Conservation (phyloP, 2,797 vertebrate genomes). For the Falco berigora region DNA sequence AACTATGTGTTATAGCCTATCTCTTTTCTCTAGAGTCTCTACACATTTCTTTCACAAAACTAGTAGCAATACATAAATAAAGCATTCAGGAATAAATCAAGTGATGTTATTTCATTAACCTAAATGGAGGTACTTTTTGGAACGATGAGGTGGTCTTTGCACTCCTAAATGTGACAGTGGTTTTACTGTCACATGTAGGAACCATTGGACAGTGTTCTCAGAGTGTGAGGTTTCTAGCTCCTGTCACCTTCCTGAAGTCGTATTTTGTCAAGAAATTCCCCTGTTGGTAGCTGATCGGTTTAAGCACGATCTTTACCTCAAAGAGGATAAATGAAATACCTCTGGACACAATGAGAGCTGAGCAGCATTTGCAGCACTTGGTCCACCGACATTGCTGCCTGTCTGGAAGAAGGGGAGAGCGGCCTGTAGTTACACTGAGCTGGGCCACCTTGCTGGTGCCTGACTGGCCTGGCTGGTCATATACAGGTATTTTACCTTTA, state of each 20-base stretch:
- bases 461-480: background rate
- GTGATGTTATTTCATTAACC: background rate
- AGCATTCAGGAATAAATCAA: background rate
- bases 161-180: background rate
- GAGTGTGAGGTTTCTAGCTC: background rate
- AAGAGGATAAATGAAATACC: background rate
- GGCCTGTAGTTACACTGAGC: background rate
- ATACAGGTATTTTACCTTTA: background rate
- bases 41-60: background rate
- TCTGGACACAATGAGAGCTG: background rate
- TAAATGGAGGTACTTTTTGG: background rate
- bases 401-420: background rate
- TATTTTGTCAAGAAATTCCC: background rate
- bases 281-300: background rate
- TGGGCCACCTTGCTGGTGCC: background rate
- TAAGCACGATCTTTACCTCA: background rate
- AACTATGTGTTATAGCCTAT: background rate
- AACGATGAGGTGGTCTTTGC: background rate
- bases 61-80: background rate
- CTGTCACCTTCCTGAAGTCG: background rate
- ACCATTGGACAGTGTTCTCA: background rate
- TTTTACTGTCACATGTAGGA: background rate
- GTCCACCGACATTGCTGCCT: background rate
- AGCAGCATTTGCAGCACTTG: background rate
- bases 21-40: background rate